Evolutionary conservation across 2,797 vertebrate genomes (phyloP).

Genomic region (Brotula barbata): DNA sequence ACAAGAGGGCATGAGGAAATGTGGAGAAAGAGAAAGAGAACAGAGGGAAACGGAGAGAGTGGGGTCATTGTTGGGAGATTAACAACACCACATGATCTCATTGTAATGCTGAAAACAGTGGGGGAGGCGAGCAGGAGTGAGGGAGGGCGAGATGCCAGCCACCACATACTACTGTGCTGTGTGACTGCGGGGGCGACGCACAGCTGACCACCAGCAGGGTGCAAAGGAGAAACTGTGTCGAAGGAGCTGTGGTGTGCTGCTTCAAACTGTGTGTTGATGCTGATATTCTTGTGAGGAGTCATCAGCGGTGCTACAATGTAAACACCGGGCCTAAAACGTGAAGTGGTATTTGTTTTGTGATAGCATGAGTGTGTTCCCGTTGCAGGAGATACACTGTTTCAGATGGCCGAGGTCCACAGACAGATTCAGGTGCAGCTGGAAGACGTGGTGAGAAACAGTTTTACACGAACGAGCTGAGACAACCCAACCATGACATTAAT

Average conservation of each 20-base stretch:
- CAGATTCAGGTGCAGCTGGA: slow-evolving; percentile 88
- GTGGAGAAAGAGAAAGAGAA: slow-evolving; percentile 58
- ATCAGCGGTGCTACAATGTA: too few relatives aligned
- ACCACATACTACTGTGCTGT: slow-evolving; percentile 69
- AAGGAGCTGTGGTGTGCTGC: slow-evolving; percentile 31
- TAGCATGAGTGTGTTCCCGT: too few relatives aligned
- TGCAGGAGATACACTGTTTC: slow-evolving; percentile 85
- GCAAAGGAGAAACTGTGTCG: slow-evolving; percentile 37
- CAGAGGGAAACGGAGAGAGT: slow-evolving; percentile 75
- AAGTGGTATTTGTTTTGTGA: too few relatives aligned
- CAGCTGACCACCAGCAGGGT: slow-evolving; percentile 60
- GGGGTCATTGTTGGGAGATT: slow-evolving; percentile 86
- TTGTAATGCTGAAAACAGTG: slow-evolving; percentile 83
- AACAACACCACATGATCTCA: slow-evolving; percentile 88
- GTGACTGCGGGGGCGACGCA: slow-evolving; percentile 57
- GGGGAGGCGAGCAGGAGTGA: slow-evolving; percentile 78
- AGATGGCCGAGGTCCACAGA: slow-evolving; percentile 89
- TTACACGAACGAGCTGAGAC: too few relatives aligned
- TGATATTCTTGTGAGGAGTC: not conserved
- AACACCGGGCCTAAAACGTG: too few relatives aligned
- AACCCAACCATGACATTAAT: too few relatives aligned
- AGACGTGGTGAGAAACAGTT: slow-evolving; percentile 83
- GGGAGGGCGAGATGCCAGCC: slow-evolving; percentile 75
- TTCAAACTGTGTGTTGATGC: not conserved
- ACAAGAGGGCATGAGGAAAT: slow-evolving; percentile 68